Percentiles rank a stretch among this genome's conserved stretches.
Evolutionary conservation across 2,113 vertebrate genomes (phyloP).

Genomic region (Fukomys damarensis): DNA sequence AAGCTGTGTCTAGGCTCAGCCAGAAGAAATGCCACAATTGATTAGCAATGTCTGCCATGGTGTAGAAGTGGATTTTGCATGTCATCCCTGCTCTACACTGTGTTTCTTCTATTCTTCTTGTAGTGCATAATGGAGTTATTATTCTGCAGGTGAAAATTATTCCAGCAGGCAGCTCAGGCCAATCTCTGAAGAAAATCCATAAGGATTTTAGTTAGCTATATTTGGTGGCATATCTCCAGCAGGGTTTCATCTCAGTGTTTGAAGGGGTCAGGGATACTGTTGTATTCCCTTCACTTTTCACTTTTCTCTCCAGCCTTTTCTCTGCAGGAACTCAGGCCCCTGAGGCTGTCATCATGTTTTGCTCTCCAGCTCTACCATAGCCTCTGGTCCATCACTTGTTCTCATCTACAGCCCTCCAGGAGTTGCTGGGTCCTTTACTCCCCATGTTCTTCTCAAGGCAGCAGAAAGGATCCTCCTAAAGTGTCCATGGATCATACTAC

Average conservation of each 20-base stretch:
- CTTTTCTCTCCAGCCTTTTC: neutral
- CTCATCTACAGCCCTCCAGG: neutral
- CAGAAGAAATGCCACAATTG: neutral
- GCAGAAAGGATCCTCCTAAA: neutral
- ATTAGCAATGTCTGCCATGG: conserved; percentile 39
- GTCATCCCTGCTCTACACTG: neutral
- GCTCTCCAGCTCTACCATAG: neutral
- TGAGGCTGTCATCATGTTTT: neutral
- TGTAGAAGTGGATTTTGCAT: neutral
- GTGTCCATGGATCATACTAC: neutral
- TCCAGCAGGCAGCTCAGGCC: neutral
- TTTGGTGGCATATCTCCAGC: neutral
- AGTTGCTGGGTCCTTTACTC: neutral
- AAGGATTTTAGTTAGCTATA: neutral
- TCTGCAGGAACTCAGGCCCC: neutral
- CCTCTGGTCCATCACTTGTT: neutral
- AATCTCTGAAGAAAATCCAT: neutral
- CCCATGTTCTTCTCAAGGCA: neutral
- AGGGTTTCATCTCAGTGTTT: neutral
- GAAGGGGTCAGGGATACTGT: neutral
- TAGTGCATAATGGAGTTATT: neutral
- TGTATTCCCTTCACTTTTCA: neutral
- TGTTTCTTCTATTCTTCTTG: neutral
- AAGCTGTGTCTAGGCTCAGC: neutral
- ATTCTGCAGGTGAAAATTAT: neutral